Percentiles rank a stretch among this genome's conserved stretches.
Conservation (phyloP, 2,113 vertebrate genomes). For the Orycteropus afer region DNA sequence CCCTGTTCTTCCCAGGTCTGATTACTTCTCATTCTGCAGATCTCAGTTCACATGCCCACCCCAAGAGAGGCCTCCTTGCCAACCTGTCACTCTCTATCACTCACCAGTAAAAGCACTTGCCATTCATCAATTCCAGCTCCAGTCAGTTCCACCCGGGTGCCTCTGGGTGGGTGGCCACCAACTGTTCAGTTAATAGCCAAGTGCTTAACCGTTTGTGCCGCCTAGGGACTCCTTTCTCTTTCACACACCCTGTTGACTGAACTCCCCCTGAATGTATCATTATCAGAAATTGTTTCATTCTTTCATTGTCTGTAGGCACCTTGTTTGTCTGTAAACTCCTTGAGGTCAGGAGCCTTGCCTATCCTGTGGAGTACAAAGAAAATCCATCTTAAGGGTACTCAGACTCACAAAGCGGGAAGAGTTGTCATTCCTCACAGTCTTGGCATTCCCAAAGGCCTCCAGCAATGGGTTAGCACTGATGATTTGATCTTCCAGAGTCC, state of each 20-base stretch:
- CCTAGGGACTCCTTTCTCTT: no score
- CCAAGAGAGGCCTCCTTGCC: no score
- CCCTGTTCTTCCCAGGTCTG: no score
- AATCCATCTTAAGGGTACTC: not conserved
- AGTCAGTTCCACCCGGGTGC: not conserved
- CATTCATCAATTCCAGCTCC: no score
- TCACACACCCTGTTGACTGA: not conserved
- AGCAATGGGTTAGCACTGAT: constrained; percentile 89
- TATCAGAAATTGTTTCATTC: not conserved
- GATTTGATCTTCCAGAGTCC: constrained; percentile 93
- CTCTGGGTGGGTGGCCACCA: not conserved
- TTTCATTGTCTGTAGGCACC: not conserved
- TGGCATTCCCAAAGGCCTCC: constrained; percentile 93
- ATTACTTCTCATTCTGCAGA: not conserved
- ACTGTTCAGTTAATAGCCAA: not conserved
- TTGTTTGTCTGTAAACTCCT: not conserved
- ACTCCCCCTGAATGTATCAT: not conserved
- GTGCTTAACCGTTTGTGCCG: not conserved
- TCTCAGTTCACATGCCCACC: not conserved
- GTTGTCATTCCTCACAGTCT: constrained; percentile 94
- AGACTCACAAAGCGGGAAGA: constrained; percentile 92
- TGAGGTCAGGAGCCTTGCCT: not conserved
- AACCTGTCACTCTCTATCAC: no score
- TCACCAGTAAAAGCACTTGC: no score
- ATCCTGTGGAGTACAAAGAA: not conserved